phyloP scores from a whole-genome alignment of 2,888 invertebrate species.

The Oxycera nigricornis region DNA sequence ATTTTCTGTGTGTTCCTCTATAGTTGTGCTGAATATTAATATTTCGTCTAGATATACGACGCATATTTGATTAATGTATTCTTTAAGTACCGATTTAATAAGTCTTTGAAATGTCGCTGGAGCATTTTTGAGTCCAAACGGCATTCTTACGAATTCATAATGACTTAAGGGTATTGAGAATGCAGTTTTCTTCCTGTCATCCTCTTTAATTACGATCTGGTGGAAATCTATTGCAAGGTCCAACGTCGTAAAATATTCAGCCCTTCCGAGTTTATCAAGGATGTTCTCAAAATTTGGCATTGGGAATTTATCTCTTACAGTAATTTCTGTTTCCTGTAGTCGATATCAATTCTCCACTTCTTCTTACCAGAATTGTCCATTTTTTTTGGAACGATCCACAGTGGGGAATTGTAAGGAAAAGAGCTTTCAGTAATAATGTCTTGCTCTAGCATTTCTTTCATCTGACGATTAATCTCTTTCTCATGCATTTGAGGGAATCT shows the following conservation, averaged over 20 bases:
- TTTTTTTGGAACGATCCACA: slow-evolving; percentile 48
- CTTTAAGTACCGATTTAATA: slow-evolving; percentile 45
- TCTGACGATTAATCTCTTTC: slow-evolving; percentile 48
- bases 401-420: slow-evolving; percentile 46
- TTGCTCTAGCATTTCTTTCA: slow-evolving; percentile 51
- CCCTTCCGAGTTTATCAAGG: slow-evolving; percentile 45
- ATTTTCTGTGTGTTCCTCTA: slow-evolving; percentile 51
- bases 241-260: slow-evolving; percentile 45
- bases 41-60: slow-evolving; percentile 49
- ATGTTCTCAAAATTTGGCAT: slow-evolving; percentile 46
- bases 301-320: slow-evolving; percentile 46
- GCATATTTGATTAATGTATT: slow-evolving; percentile 13
- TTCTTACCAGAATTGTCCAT: slow-evolving; percentile 42
- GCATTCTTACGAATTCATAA: slow-evolving; percentile 10
- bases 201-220: slow-evolving; percentile 42
- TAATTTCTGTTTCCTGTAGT: slow-evolving; percentile 46
- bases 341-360: slow-evolving; percentile 47
- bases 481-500: slow-evolving; percentile 45
- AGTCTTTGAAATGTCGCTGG: slow-evolving; percentile 51
- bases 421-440: slow-evolving; percentile 41
- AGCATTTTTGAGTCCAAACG: neutral
- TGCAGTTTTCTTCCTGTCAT: slow-evolving; percentile 46
- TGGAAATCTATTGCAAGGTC: slow-evolving; percentile 47
- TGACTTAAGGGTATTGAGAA: too few relatives aligned
- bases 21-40: slow-evolving; percentile 49